phyloP scores from a whole-genome alignment of 2,113 vertebrate genomes.

The Rhinoderma darwinii region DNA sequence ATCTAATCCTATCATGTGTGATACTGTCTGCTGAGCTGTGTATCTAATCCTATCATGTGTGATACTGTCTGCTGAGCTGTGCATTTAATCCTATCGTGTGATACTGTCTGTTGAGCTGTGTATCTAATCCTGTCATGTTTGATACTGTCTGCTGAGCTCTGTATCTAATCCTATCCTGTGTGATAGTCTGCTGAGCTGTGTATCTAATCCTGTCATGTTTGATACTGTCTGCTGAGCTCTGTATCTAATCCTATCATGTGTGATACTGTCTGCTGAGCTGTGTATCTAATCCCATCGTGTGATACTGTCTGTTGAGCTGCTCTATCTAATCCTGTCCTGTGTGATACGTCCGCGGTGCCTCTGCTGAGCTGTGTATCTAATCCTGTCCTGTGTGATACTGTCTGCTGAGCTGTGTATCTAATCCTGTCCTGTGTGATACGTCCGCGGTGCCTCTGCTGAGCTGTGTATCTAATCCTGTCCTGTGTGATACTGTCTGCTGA shows the following conservation, averaged over 20 bases:
- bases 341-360: neutral
- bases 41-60: neutral
- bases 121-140: neutral
- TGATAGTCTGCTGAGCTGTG: neutral
- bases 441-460: too few species aligned
- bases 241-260: neutral
- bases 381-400: neutral
- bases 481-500: neutral
- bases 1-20: neutral
- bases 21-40: constrained; percentile 10
- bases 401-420: neutral
- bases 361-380: neutral
- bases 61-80: constrained; percentile 10
- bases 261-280: neutral
- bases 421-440: neutral
- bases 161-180: neutral
- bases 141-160: neutral
- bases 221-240: neutral
- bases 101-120: neutral
- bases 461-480: neutral
- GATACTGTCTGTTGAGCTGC: neutral
- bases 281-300: neutral
- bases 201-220: neutral
- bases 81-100: neutral
- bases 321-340: neutral